Evolutionary conservation across 2,888 invertebrate genomes (phyloP), one percentile per base, ranked within the genome.

Genomic region (Trichogramma evanescens): DNA sequence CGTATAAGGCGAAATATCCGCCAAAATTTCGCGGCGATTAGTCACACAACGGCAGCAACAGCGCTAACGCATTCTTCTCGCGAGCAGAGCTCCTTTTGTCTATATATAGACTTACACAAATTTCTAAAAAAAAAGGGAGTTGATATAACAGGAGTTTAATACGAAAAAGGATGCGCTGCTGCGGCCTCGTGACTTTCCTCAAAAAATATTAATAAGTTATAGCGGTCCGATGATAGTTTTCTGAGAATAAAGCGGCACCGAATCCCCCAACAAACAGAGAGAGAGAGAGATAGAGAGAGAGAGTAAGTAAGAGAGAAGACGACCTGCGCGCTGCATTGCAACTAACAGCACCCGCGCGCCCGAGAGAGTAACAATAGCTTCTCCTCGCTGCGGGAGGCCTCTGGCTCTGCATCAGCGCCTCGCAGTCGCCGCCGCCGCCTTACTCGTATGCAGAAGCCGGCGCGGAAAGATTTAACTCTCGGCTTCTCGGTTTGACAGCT

Each of bases 121-220:
- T 13, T 13, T 13, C 13, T 13, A 13, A 13, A 13, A 13, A 13
- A 13, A 13, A 13, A 1, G 13, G 13, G 13, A 13, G 13, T 13
- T 13, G 2, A 13, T 13, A 13, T 13, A 13, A 13, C 13, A 13
- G 13, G 13, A 13, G 13, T 13, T 13, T 13, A 13, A 13, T 13
- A 13, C 13, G 13, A 13, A 13, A 13, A 13, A 13, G 13, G 13
- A 13, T 13, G 13, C 13, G 13, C 39, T 40, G 50, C 45, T 38
- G 39, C 7, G 43, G 42, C 43, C 51, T 46, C 46, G 43, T 46
- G 63, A 69, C 69, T 70, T 70, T 69, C 69, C 66, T 66, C 69
- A 67, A 68, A 69, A 74, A 70, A 74, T 74, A 76, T 75, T 76
- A 76, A 77, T 76, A 77, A 77, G 72, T 76, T 75, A 74, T 73